These are phyloP conservation scores for Spodoptera exigua DNA, from an alignment of 2,888 invertebrate genomes.

Conservation along the genomic window DNA sequence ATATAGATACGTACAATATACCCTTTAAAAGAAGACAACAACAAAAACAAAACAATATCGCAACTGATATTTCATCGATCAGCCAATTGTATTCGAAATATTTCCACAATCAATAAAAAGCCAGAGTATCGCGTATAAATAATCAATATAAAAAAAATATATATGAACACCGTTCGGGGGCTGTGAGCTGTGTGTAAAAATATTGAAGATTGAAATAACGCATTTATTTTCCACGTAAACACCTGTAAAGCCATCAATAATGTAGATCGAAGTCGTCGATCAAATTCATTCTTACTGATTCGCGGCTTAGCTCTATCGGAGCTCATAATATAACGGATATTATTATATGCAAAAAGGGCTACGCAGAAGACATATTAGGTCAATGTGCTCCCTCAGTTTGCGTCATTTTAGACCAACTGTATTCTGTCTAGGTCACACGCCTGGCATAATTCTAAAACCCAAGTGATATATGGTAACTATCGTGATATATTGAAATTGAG, in stretches of 20 bases:
- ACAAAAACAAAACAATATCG: background rate
- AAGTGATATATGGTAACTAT: too few species aligned
- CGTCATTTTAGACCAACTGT: too few species aligned
- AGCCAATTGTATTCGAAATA: slow-evolving; percentile 4
- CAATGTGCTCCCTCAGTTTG: too few species aligned
- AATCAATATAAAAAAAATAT: slow-evolving; percentile 25
- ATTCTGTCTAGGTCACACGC: too few species aligned
- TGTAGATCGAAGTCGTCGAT: slow-evolving; percentile 49
- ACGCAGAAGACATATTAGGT: too few species aligned
- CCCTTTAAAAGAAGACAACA: too few species aligned
- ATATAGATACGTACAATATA: too few species aligned
- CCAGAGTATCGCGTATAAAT: slow-evolving; percentile 5
- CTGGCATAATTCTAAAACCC: too few species aligned
- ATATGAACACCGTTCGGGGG: slow-evolving; percentile 19
- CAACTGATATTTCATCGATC: slow-evolving; percentile 1
- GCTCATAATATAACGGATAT: too few species aligned
- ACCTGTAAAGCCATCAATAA: slow-evolving; percentile 47
- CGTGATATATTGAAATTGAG: slow-evolving; percentile 23
- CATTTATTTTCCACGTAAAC: slow-evolving; percentile 47
- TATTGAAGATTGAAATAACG: slow-evolving; percentile 33
- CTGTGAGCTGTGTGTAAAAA: slow-evolving; percentile 10
- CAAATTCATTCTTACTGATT: slow-evolving; percentile 46
- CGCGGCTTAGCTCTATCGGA: slow-evolving; percentile 35
- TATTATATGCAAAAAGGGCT: too few species aligned
- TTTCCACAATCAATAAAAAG: slow-evolving; percentile 12